Evolutionary conservation across 2,113 vertebrate genomes (phyloP).

Genomic region (Nyctereutes procyonoides): DNA sequence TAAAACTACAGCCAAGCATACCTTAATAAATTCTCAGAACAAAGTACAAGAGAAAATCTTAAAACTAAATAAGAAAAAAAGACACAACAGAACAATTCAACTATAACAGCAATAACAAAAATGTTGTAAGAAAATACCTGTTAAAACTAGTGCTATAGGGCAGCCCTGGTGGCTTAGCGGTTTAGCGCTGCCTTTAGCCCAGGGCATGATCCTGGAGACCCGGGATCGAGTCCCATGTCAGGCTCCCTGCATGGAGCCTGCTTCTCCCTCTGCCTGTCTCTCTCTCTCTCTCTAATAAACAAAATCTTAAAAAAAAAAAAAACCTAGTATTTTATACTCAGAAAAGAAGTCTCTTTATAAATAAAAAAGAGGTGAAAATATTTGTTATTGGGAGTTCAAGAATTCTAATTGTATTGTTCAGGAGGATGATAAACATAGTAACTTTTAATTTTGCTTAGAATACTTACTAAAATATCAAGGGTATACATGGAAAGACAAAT

Average conservation of each 20-base stretch:
- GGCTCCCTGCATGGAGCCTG: too few relatives aligned
- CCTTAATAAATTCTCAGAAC: neutral
- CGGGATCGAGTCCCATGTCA: too few relatives aligned
- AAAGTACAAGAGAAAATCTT: neutral
- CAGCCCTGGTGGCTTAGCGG: too few relatives aligned
- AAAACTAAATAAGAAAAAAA: neutral
- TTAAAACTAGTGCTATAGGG: neutral
- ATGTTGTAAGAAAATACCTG: neutral
- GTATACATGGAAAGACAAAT: neutral
- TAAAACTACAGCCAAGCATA: neutral
- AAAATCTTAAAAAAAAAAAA: too few relatives aligned
- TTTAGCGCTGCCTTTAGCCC: too few relatives aligned
- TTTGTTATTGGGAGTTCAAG: neutral
- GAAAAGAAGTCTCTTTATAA: neutral
- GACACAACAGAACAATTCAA: neutral
- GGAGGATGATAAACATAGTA: neutral
- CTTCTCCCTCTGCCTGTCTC: too few relatives aligned
- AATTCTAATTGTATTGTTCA: neutral
- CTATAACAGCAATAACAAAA: neutral
- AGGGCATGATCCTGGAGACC: too few relatives aligned
- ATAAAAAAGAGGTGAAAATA: neutral
- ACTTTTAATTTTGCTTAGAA: neutral
- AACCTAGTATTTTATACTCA: neutral
- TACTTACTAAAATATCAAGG: neutral
- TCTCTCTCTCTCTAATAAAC: too few relatives aligned